phyloP scores from a whole-genome alignment of 1,140 invertebrate species.

The Ctenoplectra terminalis region DNA sequence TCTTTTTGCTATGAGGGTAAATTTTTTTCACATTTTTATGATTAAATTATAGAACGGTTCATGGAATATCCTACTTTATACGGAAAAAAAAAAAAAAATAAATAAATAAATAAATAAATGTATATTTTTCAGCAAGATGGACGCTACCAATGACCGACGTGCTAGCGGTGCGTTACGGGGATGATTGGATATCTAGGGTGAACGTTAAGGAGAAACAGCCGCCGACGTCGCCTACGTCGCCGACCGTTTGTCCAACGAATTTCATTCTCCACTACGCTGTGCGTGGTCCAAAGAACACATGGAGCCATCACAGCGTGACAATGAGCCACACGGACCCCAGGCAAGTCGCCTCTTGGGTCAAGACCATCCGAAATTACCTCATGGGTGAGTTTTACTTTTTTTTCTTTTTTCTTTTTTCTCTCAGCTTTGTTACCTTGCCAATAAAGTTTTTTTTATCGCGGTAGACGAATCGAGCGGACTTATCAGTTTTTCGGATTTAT shows the following conservation, averaged over 20 bases:
- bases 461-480: no score
- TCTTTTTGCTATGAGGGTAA: no score
- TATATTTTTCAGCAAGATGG: constrained; percentile 82
- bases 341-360: constrained; percentile 86
- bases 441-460: no score
- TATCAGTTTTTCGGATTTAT: no score
- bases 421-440: not conserved
- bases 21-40: no score
- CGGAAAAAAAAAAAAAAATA: no score
- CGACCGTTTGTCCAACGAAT: constrained; percentile 80
- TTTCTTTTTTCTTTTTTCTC: no score
- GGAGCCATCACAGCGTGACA: constrained; percentile 84
- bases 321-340: constrained; percentile 85
- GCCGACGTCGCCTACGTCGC: constrained; percentile 58
- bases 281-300: constrained; percentile 84
- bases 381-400: constrained; percentile 75
- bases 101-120: no score
- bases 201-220: constrained; percentile 60
- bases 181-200: constrained; percentile 72
- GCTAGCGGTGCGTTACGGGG: constrained; percentile 82
- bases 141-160: constrained; percentile 83
- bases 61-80: no score
- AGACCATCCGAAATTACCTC: constrained; percentile 84
- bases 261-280: constrained; percentile 87
- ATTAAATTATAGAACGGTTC: no score